Evolutionary conservation across 2,888 invertebrate genomes (phyloP), one percentile per base, ranked within the genome.

Genomic region (Masnerella sp.): DNA sequence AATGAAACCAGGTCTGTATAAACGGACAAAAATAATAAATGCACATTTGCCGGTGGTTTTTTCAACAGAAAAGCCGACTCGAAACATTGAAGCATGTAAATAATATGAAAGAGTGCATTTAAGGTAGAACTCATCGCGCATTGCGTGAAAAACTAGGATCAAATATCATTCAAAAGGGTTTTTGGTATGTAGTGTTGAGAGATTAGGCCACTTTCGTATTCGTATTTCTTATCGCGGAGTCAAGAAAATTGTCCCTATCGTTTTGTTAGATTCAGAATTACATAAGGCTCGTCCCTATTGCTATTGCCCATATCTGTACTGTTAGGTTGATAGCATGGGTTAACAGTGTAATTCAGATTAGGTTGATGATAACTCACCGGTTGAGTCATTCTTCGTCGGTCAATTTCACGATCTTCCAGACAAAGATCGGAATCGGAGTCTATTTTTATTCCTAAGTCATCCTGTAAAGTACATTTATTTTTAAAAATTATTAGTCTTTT

Each of bases 361-460:
- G 86, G 84, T 80, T 87, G 87, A 85, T 87, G 87, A 78, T 83
- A 87, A 87, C 87, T 87, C 87, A 87, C 87, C 87, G 87, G 86
- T 81, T 87, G 87, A 73, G 83, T 77, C 74, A 80, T 83, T 80
- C 85, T 82, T 79, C 85, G 80, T 56, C 84, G 82, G 45, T 84
- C 86, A 75, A 83, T 77, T 42, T 87, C 90, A 77, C 89, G 90
- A 78, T 95, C 95, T 83, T 94, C 94, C 80, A 95, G 92, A 88
- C 96, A 96, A 76, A 96, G 90, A 88, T 96, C 96, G n/a, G 95
- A 95, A 88, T 96, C 96, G 2, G 96, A 96, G 88, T 96, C 96
- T 43, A 92, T 90, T 83, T 92, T 91, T 80, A 92, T 90, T 70
- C 91, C 89, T 77, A 89, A 89, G 80, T 90, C 91, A 83, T 93